Evolutionary conservation across 2,888 invertebrate species (phyloP).

Genomic region (Polylopha cassiicola): DNA sequence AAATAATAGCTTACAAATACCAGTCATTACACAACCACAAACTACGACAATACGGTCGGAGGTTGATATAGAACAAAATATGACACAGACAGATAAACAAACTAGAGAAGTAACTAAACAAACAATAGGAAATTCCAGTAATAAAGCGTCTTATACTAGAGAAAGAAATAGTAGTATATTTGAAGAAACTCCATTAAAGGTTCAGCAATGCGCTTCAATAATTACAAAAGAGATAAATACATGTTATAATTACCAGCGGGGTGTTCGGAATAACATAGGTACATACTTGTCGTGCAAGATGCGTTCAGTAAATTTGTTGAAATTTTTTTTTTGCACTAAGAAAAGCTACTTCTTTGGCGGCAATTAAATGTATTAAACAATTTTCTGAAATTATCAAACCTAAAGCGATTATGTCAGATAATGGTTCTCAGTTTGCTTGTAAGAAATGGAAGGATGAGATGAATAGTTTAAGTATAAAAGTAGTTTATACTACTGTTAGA

Average conservation of each 20-base stretch:
- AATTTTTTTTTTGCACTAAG: neutral
- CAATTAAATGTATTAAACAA: constrained; percentile 11
- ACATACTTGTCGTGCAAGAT: constrained; percentile 26
- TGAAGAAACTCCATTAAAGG: constrained; percentile 19
- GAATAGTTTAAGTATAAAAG: constrained; percentile 6
- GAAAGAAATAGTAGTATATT: constrained; percentile 26
- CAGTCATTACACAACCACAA: too few relatives aligned
- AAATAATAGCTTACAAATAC: too few relatives aligned
- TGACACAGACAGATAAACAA: too few relatives aligned
- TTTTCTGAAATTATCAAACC: constrained; percentile 21
- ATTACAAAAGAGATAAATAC: constrained; percentile 23
- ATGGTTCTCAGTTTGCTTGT: constrained; percentile 23
- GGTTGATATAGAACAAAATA: too few relatives aligned
- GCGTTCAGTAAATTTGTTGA: constrained; percentile 23
- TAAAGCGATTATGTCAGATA: constrained; percentile 23
- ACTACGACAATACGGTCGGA: too few relatives aligned
- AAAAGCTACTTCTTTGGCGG: constrained; percentile 7
- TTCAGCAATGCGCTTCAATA: constrained; percentile 22
- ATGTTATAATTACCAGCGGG: constrained; percentile 23
- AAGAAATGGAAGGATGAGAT: constrained; percentile 12
- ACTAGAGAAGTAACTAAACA: constrained; percentile 11
- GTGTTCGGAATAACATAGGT: constrained; percentile 21
- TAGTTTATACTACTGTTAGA: constrained; percentile 24
- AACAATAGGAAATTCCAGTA: too few relatives aligned
- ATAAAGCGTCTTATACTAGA: constrained; percentile 14